phyloP scores from a whole-genome alignment of 2,797 vertebrate species.

The Adrianichthys oophorus region DNA sequence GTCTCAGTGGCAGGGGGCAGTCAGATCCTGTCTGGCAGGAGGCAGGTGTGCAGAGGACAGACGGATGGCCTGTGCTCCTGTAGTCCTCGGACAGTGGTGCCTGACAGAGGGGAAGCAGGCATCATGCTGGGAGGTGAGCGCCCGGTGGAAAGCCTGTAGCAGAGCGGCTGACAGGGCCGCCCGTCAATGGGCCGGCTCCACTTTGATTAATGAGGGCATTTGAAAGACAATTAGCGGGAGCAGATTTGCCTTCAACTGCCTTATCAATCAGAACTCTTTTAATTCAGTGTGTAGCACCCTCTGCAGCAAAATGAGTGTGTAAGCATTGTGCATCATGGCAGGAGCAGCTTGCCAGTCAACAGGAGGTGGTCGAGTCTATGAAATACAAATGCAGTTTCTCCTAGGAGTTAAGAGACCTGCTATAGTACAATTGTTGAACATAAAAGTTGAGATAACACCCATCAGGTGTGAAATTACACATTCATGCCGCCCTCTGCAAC shows the following conservation, averaged over 20 bases:
- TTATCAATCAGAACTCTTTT: constrained; percentile 94
- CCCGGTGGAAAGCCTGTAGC: constrained; percentile 78
- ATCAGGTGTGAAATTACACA: neutral
- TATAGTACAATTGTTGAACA: constrained; percentile 23
- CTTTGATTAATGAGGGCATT: constrained; percentile 98
- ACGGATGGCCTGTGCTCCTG: constrained; percentile 77
- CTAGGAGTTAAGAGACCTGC: constrained; percentile 10
- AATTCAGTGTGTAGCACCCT: constrained; percentile 83
- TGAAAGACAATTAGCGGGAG: constrained; percentile 98
- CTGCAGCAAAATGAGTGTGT: constrained; percentile 77
- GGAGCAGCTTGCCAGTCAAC: constrained; percentile 69
- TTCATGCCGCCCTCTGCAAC: no score
- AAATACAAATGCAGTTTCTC: constrained; percentile 41
- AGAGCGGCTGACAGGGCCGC: constrained; percentile 84
- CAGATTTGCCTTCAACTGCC: constrained; percentile 93
- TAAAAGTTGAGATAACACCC: neutral
- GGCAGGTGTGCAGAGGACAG: constrained; percentile 87
- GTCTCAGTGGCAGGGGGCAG: constrained; percentile 81
- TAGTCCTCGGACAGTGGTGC: constrained; percentile 65
- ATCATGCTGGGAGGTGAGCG: constrained; percentile 88
- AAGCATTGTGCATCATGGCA: constrained; percentile 71
- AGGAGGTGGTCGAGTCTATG: constrained; percentile 38
- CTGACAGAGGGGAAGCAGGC: constrained; percentile 79
- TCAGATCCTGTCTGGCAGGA: constrained; percentile 87
- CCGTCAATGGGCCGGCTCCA: constrained; percentile 79